Base-by-base conservation (phyloP, 1,140 invertebrate species). In the Caenorhabditis tropicalis region DNA sequence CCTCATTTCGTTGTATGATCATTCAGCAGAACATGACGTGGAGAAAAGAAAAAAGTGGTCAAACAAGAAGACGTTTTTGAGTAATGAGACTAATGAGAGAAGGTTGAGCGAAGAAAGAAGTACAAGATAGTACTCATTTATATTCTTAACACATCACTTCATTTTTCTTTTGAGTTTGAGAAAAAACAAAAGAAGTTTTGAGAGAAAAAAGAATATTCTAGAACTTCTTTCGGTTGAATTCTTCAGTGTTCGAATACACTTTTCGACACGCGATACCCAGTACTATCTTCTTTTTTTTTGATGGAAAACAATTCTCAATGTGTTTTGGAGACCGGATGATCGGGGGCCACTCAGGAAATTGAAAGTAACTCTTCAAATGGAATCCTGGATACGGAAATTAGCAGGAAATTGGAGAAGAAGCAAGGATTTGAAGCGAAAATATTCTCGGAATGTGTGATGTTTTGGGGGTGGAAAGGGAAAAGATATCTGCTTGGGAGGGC, bases 61-160 rank as follows among this genome's bases (percentile, higher is more conserved):
- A 51, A 56, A 24, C 21, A 4, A 56, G 29, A 56, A 51, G n/a
- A 51, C 21, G n/a, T 56, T 56, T 56, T 56, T 19, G 48, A 19
- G n/a, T 33, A 33, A 65, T 74, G 65, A 74, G 65, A 74, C 65
- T 74, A 74, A 74, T 74, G 29, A 74, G 65, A 19, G 48, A 51
- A 10, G 7, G 9, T 31, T 46, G 36, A 0, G 39, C 4, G 21
- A 70, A 70, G 33, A n/a, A 3, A 33, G n/a, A 19, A 31, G 36
- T 74, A 74, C 33, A 19, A 39, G 24, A 43, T 43, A 74, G 33
- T 43, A 74, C 36, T 74, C 29, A 65, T 43, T 74, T 12, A 21
- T 24, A 39, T 39, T 43, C 29, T 21, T 3, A 7, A 43, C 65
- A 74, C 36, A 46, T 33, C 36, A 27, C 53, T 27, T 74, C 36